These are phyloP conservation scores for Acanthosepion lycidas DNA, from an alignment of 2,888 invertebrate species.

Conservation along the genomic window DNA sequence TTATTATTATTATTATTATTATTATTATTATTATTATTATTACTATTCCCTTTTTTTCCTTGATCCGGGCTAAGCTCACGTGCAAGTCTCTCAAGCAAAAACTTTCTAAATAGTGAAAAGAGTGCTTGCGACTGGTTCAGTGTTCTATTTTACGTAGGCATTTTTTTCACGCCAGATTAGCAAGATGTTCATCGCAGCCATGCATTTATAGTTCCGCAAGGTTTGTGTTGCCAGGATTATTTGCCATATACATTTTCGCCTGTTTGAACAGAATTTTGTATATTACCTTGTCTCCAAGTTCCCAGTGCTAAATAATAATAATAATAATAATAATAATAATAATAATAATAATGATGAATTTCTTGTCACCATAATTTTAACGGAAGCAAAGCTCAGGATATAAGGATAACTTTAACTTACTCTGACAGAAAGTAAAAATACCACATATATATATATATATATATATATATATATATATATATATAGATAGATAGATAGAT, in stretches of 20 bases:
- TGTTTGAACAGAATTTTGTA: not conserved
- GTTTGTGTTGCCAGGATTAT: constrained; percentile 33
- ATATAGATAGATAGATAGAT: no score
- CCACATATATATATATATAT: no score
- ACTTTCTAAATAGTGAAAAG: not conserved
- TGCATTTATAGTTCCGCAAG: not conserved
- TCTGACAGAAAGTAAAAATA: no score
- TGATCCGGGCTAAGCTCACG: not conserved
- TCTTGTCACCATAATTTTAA: no score
- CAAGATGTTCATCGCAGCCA: not conserved
- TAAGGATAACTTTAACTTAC: no score
- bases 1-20: no score
- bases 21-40: no score
- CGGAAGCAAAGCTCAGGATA: no score
- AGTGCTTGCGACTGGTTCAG: not conserved
- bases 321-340: not conserved
- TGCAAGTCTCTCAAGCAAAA: not conserved
- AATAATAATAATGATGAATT: not conserved
- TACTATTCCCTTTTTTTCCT: not conserved
- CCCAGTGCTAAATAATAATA: not conserved
- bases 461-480: no score
- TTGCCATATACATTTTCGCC: not conserved
- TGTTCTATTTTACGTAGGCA: not conserved
- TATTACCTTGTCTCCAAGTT: no score
- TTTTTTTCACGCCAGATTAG: not conserved